These are phyloP conservation scores for Oeneis ivallda DNA, from an alignment of 2,888 invertebrate genomes.

Conservation along the genomic window DNA sequence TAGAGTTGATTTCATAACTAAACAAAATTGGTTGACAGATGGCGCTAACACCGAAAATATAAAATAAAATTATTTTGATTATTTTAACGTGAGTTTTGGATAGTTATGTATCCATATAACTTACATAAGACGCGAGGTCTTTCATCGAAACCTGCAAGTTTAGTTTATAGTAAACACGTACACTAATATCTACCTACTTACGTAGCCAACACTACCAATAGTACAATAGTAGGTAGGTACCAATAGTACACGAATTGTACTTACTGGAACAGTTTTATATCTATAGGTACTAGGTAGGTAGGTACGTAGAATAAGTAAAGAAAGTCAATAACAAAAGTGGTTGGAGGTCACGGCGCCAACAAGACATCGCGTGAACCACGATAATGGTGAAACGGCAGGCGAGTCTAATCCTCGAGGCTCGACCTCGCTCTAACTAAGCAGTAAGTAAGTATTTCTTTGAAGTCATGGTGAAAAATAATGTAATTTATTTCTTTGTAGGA, in stretches of 20 bases:
- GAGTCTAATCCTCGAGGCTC: constrained; percentile 54
- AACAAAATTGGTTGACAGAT: no score
- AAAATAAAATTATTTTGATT: no score
- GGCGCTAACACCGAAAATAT: no score
- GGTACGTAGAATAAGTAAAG: constrained; percentile 36
- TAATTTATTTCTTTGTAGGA: constrained; percentile 10
- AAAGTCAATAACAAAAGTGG: constrained; percentile 67
- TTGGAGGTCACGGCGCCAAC: constrained; percentile 63
- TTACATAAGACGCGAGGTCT: no score
- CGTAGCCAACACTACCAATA: no score
- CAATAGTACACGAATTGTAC: not conserved
- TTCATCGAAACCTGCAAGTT: no score
- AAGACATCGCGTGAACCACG: constrained; percentile 66
- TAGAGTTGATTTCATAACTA: no score
- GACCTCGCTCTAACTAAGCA: constrained; percentile 46
- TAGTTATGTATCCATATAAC: no score
- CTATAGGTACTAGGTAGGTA: constrained; percentile 9
- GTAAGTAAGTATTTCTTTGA: constrained; percentile 20
- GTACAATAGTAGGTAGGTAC: not conserved
- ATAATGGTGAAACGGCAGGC: constrained; percentile 60
- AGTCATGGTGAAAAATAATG: constrained; percentile 23
- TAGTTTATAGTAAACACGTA: no score
- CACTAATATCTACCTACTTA: no score
- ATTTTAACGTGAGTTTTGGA: no score
- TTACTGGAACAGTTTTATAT: constrained; percentile 4